phyloP scores from a whole-genome alignment of 2,888 invertebrate genomes.

The Punctoribates punctum region DNA sequence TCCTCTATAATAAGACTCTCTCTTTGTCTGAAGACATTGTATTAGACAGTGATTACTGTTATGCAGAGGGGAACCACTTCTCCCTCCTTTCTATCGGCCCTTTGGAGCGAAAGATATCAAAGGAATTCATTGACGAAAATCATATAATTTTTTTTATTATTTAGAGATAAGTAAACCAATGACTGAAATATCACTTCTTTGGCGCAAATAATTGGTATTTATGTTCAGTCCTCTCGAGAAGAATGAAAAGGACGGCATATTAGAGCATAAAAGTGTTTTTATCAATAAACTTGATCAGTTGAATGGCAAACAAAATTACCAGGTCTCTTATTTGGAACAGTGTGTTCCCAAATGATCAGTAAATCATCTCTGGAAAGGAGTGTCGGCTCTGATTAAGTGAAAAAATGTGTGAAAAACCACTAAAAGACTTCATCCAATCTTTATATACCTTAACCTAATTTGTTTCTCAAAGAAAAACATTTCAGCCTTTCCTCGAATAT shows the following conservation, averaged over 20 bases:
- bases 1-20: not conserved
- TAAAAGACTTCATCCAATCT: not conserved
- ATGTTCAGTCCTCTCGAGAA: no score
- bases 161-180: no score
- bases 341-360: slow-evolving; percentile 6
- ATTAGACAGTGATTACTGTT: slow-evolving; percentile 9
- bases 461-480: not conserved
- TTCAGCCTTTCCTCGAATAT: not conserved
- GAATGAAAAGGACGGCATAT: no score
- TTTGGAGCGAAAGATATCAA: not conserved
- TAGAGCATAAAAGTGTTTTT: no score
- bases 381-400: not conserved
- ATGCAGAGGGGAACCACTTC: not conserved
- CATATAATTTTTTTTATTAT: no score
- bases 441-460: slow-evolving; percentile 9
- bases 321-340: not conserved
- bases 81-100: not conserved
- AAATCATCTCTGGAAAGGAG: slow-evolving; percentile 5
- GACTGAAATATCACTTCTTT: no score
- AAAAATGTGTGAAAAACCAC: not conserved
- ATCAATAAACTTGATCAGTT: no score
- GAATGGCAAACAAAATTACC: no score
- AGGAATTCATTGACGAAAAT: no score
- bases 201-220: no score
- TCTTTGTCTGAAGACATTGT: not conserved